Evolutionary conservation across 2,888 invertebrate genomes (phyloP).

Genomic region (Caenorhabditis angaria): DNA sequence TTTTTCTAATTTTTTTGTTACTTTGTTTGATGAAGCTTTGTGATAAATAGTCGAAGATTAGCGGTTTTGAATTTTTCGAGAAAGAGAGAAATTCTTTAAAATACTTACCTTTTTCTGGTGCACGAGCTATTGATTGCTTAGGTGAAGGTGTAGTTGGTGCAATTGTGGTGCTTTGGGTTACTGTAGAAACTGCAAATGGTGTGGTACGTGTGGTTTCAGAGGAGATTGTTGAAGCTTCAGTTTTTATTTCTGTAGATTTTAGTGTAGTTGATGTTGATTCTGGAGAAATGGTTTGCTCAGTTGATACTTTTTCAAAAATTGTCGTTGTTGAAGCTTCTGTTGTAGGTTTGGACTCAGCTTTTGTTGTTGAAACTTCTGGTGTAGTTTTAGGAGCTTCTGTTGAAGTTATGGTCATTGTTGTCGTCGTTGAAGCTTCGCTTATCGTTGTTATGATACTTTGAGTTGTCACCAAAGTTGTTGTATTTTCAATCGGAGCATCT

Average conservation of each 20-base stretch:
- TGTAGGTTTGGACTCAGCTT: not conserved
- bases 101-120: no score
- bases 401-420: constrained; percentile 11
- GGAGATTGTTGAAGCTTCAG: constrained; percentile 13
- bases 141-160: no score
- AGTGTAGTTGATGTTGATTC: constrained; percentile 20
- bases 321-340: no score
- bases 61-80: no score
- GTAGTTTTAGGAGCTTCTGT: constrained; percentile 9
- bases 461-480: constrained; percentile 10
- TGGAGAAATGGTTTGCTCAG: no score
- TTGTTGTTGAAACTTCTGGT: constrained; percentile 6
- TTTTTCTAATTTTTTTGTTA: no score
- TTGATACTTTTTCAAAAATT: no score
- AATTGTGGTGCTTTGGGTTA: no score
- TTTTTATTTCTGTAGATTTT: constrained; percentile 6
- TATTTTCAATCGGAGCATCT: constrained; percentile 3
- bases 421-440: constrained; percentile 11
- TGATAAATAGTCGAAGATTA: no score
- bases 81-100: no score
- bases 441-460: constrained; percentile 14
- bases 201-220: constrained; percentile 16
- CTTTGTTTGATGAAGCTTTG: no score
- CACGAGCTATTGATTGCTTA: no score
- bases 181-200: constrained; percentile 19